These are phyloP conservation scores for Morpho achilles DNA, from an alignment of 2,888 invertebrate genomes.

Conservation along the genomic window DNA sequence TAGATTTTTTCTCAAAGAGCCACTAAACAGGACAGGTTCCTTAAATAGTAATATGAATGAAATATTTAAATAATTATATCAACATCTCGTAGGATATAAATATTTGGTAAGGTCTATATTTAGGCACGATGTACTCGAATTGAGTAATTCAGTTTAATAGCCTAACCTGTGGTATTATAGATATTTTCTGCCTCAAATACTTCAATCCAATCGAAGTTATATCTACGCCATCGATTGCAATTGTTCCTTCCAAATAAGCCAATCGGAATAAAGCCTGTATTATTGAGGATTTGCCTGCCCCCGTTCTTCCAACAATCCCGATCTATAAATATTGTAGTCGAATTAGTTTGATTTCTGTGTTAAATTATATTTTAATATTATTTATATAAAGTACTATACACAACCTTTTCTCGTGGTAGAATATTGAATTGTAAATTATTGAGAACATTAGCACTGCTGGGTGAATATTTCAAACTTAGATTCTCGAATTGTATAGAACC, in stretches of 20 bases:
- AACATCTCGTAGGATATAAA: too few species aligned
- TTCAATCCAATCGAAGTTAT: conserved; percentile 79
- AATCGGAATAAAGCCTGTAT: conserved; percentile 83
- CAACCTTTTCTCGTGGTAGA: conserved; percentile 73
- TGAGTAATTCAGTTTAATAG: neutral
- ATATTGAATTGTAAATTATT: conserved; percentile 70
- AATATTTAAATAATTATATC: too few species aligned
- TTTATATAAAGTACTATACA: too few species aligned
- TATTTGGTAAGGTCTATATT: too few species aligned
- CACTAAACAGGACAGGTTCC: conserved; percentile 91
- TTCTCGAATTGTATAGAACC: conserved; percentile 74
- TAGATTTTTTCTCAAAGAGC: conserved; percentile 88
- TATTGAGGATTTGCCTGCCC: conserved; percentile 85
- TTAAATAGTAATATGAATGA: conserved; percentile 44
- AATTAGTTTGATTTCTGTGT: too few species aligned
- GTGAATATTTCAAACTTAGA: conserved; percentile 73
- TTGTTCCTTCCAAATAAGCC: conserved; percentile 81
- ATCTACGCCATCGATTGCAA: conserved; percentile 84
- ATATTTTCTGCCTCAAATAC: conserved; percentile 79
- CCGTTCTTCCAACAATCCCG: conserved; percentile 83
- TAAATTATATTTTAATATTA: too few species aligned
- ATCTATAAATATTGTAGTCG: conserved; percentile 48
- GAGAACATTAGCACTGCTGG: conserved; percentile 73
- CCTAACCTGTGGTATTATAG: conserved; percentile 80
- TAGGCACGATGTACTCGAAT: too few species aligned